Conservation (phyloP, 2,113 vertebrate species). For the Platichthys stellatus region DNA sequence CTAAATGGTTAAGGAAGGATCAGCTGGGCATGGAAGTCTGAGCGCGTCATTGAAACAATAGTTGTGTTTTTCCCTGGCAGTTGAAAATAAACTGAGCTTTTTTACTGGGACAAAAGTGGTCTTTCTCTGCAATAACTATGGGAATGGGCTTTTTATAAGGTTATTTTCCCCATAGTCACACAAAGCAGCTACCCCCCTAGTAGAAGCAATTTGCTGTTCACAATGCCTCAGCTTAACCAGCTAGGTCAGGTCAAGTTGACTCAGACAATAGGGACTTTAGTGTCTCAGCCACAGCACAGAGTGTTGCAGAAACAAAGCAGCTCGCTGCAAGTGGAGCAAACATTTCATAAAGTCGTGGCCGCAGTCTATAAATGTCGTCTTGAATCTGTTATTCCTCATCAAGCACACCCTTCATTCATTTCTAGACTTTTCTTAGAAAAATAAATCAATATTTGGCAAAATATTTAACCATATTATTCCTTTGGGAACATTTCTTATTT, state of each 20-base stretch:
- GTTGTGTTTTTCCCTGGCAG: conserved; percentile 66
- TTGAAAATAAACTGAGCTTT: conserved; percentile 75
- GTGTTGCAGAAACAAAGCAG: conserved; percentile 78
- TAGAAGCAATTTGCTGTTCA: conserved; percentile 85
- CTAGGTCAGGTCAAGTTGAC: conserved; percentile 87
- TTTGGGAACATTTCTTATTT: neutral
- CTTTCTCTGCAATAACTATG: conserved; percentile 80
- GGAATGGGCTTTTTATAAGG: conserved; percentile 80
- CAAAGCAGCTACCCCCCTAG: conserved; percentile 82
- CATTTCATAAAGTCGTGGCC: conserved; percentile 77
- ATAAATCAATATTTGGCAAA: conserved; percentile 37
- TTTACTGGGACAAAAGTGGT: conserved; percentile 78
- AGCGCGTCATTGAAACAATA: conserved; percentile 40
- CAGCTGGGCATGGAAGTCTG: conserved; percentile 46
- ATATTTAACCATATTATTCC: neutral
- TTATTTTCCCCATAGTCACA: conserved; percentile 81
- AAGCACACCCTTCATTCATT: conserved; percentile 52
- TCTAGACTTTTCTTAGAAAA: conserved; percentile 10
- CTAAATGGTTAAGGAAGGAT: conserved; percentile 62
- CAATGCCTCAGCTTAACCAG: conserved; percentile 87
- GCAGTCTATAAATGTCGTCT: conserved; percentile 74
- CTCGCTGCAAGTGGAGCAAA: conserved; percentile 76
- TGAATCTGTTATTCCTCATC: conserved; percentile 64
- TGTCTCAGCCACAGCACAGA: conserved; percentile 80
- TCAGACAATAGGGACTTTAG: conserved; percentile 85